Evolutionary conservation across 1,140 invertebrate species (phyloP).

Genomic region (Drosophila erecta): DNA sequence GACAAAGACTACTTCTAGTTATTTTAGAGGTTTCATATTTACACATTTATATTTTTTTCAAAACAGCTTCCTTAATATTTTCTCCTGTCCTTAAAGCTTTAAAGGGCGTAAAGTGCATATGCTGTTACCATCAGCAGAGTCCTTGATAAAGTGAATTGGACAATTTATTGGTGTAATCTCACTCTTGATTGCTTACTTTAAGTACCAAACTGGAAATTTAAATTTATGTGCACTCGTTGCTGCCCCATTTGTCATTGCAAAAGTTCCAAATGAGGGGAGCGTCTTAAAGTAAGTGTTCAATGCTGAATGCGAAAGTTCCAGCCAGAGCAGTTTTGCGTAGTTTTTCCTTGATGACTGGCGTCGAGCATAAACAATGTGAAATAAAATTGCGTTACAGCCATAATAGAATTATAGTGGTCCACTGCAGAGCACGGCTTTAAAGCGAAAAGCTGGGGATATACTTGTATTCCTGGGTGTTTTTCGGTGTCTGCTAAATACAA

Average conservation of each 20-base stretch:
- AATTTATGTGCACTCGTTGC: conserved; percentile 5
- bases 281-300: background rate
- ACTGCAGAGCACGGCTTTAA: conserved; percentile 24
- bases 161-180: conserved; percentile 6
- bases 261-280: conserved; percentile 3
- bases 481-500: conserved; percentile 32
- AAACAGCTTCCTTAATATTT: background rate
- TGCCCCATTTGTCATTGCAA: conserved; percentile 2
- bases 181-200: conserved; percentile 1
- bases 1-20: background rate
- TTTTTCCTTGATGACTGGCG: background rate
- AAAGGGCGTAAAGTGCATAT: background rate
- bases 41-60: background rate
- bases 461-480: background rate
- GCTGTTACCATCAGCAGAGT: background rate
- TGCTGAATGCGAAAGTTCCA: background rate
- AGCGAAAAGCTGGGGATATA: background rate
- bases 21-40: background rate
- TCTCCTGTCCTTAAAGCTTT: too few species aligned
- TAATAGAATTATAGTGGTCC: conserved; percentile 76
- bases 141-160: background rate
- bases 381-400: conserved; percentile 73
- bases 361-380: conserved; percentile 33
- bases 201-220: background rate
- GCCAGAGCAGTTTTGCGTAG: conserved; percentile 8